Percentiles rank a stretch among this genome's conserved stretches.
Evolutionary conservation across 2,888 invertebrate genomes (phyloP).

Genomic region (Hirtodrosophila histrioides): DNA sequence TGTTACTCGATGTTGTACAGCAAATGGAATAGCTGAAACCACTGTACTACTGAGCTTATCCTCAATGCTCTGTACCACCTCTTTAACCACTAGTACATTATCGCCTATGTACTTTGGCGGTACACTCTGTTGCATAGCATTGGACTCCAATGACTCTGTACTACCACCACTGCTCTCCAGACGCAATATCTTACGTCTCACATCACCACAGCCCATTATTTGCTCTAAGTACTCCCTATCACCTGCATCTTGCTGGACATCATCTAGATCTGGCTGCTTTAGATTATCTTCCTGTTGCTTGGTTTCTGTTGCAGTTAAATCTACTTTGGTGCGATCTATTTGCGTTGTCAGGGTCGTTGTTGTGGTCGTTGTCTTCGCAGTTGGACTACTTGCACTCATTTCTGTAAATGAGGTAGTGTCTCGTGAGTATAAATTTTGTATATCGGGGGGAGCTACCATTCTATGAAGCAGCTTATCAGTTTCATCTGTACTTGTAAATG

Average conservation of each 20-base stretch:
- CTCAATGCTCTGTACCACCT: conserved; percentile 86
- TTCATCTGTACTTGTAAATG: conserved; percentile 79
- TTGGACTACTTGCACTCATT: conserved; percentile 83
- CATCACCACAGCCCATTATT: conserved; percentile 85
- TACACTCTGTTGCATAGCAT: conserved; percentile 18
- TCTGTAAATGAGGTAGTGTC: conserved; percentile 84
- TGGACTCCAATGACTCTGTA: conserved; percentile 61
- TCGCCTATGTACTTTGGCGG: conserved; percentile 64
- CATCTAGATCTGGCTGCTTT: conserved; percentile 25
- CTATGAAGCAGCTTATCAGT: conserved; percentile 80
- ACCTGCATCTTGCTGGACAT: conserved; percentile 44
- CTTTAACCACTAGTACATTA: conserved; percentile 85
- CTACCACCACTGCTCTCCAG: conserved; percentile 83
- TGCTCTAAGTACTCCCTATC: conserved; percentile 75
- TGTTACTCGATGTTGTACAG: conserved; percentile 79
- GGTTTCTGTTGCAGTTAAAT: conserved; percentile 37
- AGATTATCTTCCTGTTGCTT: conserved; percentile 12
- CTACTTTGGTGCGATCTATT: conserved; percentile 64
- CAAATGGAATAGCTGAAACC: conserved; percentile 72
- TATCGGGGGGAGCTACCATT: conserved; percentile 63
- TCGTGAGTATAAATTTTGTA: conserved; percentile 61
- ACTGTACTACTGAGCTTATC: conserved; percentile 83
- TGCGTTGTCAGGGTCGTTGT: conserved; percentile 56
- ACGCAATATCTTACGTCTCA: conserved; percentile 86
- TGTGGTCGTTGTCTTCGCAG: conserved; percentile 58